Evolutionary conservation across 2,797 vertebrate genomes (phyloP).

Genomic region (Alosa sapidissima): DNA sequence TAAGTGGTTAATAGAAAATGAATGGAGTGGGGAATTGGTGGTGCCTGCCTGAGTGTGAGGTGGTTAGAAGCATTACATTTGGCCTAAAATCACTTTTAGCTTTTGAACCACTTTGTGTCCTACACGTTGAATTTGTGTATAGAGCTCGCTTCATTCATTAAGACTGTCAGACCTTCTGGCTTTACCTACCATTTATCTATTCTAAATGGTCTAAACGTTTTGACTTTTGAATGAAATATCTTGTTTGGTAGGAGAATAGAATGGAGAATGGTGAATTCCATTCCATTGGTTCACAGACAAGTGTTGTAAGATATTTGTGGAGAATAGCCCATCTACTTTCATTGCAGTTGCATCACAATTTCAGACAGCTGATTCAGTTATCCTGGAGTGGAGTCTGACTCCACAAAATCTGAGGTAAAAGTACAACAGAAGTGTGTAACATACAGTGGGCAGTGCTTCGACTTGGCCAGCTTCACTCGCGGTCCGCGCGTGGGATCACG

Average conservation of each 20-base stretch:
- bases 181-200: not conserved
- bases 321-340: not conserved
- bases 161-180: not conserved
- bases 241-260: too few species aligned
- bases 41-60: not conserved
- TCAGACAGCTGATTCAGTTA: not conserved
- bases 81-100: not conserved
- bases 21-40: not conserved
- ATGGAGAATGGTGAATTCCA: not conserved
- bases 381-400: not conserved
- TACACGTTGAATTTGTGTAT: not conserved
- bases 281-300: not conserved
- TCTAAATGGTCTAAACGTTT: not conserved
- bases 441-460: too few species aligned
- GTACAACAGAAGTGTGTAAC: not conserved
- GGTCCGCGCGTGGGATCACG: too few species aligned
- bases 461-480: too few species aligned
- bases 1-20: not conserved
- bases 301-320: not conserved
- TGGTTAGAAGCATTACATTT: not conserved
- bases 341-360: not conserved
- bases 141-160: not conserved
- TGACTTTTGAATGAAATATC: not conserved
- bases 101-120: not conserved
- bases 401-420: not conserved